phyloP scores from a whole-genome alignment of 2,797 vertebrate genomes.

The Acomys russatus region DNA sequence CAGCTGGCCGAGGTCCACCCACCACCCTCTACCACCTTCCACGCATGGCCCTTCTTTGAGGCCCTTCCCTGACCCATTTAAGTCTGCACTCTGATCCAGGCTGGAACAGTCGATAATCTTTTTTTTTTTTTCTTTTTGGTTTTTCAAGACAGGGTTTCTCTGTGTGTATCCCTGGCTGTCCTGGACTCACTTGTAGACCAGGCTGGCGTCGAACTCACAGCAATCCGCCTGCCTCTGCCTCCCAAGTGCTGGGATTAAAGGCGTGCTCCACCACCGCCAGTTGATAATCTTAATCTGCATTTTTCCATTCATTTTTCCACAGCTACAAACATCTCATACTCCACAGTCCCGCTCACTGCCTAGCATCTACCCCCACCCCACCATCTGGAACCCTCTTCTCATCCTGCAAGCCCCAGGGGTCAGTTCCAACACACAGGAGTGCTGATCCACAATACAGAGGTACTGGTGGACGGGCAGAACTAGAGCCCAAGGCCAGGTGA shows the following conservation, averaged over 20 bases:
- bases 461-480: not conserved
- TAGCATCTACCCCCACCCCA: not conserved
- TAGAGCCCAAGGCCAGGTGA: not conserved
- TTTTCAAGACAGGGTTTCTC: too few relatives aligned
- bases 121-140: too few relatives aligned
- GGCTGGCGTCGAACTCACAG: too few relatives aligned
- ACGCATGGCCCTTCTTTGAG: not conserved
- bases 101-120: not conserved
- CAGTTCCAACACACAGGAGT: not conserved
- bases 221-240: too few relatives aligned
- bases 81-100: not conserved
- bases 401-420: constrained; percentile 3
- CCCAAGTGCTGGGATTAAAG: too few relatives aligned
- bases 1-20: not conserved
- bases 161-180: too few relatives aligned
- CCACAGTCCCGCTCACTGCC: not conserved
- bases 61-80: not conserved
- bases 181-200: too few relatives aligned
- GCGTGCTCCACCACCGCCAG: too few relatives aligned
- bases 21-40: not conserved
- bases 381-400: constrained; percentile 7
- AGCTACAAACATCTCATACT: not conserved
- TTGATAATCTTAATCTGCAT: not conserved
- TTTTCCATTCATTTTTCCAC: not conserved
- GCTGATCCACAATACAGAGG: not conserved